Evolutionary conservation across 2,113 vertebrate genomes (phyloP).

Genomic region (Chloropsis cyanopogon): DNA sequence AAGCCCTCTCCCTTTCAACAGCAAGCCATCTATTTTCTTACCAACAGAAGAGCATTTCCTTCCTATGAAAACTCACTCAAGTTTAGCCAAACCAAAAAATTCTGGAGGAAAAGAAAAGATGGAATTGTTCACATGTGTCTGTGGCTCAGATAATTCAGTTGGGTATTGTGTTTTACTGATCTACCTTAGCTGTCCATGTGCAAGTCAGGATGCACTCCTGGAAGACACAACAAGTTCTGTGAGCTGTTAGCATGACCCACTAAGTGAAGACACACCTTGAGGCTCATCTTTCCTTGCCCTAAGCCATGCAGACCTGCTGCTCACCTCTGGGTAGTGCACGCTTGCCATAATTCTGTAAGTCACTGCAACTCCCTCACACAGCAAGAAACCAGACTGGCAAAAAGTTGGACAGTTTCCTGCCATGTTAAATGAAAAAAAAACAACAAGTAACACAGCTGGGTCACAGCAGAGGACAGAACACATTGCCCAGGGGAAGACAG

Average conservation of each 20-base stretch:
- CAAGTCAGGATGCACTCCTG: neutral
- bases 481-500: neutral
- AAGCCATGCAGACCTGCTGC: neutral
- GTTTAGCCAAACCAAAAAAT: neutral
- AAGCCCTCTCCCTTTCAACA: neutral
- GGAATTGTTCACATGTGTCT: neutral
- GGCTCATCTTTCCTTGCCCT: neutral
- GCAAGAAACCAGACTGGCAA: neutral
- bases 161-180: neutral
- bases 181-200: neutral
- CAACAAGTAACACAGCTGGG: neutral
- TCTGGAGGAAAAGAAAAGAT: neutral
- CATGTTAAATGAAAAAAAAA: neutral
- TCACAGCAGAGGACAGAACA: neutral
- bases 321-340: neutral
- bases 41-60: neutral
- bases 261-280: neutral
- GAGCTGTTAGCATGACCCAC: neutral
- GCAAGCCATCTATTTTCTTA: neutral
- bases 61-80: neutral
- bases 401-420: neutral
- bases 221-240: rapidly evolving
- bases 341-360: neutral
- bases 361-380: neutral
- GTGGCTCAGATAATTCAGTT: neutral